phyloP scores from a whole-genome alignment of 2,797 vertebrate genomes.

The Thamnophis elegans region DNA sequence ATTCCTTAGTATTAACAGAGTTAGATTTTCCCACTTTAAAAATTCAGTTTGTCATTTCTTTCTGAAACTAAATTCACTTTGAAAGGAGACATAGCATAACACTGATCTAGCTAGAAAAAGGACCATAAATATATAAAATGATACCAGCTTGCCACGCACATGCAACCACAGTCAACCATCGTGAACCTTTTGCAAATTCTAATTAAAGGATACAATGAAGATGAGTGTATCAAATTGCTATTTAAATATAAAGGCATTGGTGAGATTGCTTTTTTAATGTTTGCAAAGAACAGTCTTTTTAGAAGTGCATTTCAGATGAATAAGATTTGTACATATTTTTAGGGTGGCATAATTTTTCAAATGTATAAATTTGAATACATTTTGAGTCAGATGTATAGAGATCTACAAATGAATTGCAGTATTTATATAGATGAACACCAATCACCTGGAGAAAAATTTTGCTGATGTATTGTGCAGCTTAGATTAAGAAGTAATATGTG shows the following conservation, averaged over 20 bases:
- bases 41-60: constrained; percentile 48
- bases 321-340: constrained; percentile 63
- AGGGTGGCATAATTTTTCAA: constrained; percentile 67
- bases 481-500: constrained; percentile 49
- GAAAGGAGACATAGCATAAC: constrained; percentile 45
- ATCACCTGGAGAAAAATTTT: constrained; percentile 41
- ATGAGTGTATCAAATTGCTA: constrained; percentile 70
- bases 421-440: constrained; percentile 59
- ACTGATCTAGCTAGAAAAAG: constrained; percentile 51
- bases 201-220: constrained; percentile 67
- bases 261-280: constrained; percentile 63
- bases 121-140: constrained; percentile 54
- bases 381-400: constrained; percentile 66
- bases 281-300: constrained; percentile 59
- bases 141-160: constrained; percentile 60
- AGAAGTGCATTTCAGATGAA: constrained; percentile 51
- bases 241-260: constrained; percentile 70
- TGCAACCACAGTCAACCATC: constrained; percentile 48
- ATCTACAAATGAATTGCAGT: constrained; percentile 51
- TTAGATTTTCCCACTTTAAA: constrained; percentile 36
- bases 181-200: constrained; percentile 52
- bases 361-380: constrained; percentile 62
- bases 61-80: constrained; percentile 42
- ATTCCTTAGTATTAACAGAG: constrained; percentile 16
- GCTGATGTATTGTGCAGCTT: constrained; percentile 16